Conservation (phyloP, 2,113 vertebrate species). For the Rhinoptilus africanus region DNA sequence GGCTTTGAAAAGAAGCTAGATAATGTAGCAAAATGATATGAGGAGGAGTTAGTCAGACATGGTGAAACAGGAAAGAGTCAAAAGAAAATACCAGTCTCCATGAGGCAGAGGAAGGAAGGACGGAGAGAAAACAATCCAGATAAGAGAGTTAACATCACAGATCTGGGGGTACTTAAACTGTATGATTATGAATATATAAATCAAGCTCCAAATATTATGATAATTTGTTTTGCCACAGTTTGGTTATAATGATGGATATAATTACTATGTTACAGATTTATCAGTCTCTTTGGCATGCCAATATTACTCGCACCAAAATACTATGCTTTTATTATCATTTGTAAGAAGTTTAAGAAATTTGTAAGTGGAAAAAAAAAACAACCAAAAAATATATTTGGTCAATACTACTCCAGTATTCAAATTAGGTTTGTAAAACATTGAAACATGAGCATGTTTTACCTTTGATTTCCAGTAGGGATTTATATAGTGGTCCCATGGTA, state of each 20-base stretch:
- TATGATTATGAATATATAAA: neutral
- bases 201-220: neutral
- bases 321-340: neutral
- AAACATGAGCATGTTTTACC: neutral
- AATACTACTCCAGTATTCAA: neutral
- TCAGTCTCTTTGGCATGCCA: neutral
- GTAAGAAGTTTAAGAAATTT: neutral
- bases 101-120: neutral
- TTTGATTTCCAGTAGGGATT: neutral
- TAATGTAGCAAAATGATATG: neutral
- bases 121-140: neutral
- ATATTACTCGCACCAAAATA: neutral
- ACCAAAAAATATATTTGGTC: neutral
- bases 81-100: neutral
- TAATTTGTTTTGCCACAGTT: neutral
- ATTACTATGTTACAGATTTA: neutral
- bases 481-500: neutral
- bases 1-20: neutral
- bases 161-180: neutral
- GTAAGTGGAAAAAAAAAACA: fast-evolving
- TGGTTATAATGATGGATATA: neutral
- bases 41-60: neutral
- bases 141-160: neutral
- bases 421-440: neutral
- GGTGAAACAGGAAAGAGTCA: neutral